Conservation (phyloP, 53 echinoderm and acorn worm species). For the Echinometra lucunter region DNA sequence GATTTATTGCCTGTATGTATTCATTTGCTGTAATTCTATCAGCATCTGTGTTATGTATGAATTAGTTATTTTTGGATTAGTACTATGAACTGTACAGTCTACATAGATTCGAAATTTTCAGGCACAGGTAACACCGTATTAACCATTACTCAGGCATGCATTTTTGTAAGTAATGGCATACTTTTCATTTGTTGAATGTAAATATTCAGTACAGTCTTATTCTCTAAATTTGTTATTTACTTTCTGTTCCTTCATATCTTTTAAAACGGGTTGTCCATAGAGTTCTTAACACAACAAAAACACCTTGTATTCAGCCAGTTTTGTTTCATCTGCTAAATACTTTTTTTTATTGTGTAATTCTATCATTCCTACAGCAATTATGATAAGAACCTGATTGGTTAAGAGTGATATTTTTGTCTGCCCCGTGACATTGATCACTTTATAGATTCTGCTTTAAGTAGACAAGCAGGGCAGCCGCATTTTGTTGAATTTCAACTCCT, state of each 20-base stretch:
- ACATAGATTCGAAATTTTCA: not conserved
- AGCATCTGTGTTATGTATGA: not conserved
- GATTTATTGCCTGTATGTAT: not conserved
- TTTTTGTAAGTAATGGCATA: not conserved
- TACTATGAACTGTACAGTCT: not conserved
- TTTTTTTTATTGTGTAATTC: not conserved
- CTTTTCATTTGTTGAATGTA: not conserved
- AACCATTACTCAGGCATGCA: not conserved
- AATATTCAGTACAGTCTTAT: not conserved
- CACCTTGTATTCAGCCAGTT: not conserved
- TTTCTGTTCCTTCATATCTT: not conserved
- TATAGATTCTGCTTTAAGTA: no score
- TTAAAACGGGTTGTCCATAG: not conserved
- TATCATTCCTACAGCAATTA: no score
- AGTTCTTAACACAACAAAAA: not conserved
- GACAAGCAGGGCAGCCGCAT: no score
- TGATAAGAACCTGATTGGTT: no score
- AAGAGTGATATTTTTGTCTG: no score
- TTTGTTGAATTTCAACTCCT: no score
- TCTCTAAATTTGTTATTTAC: no score
- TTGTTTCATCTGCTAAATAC: not conserved
- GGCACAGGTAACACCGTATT: not conserved
- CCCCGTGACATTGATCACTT: no score
- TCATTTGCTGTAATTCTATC: not conserved
- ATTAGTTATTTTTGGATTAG: not conserved